Evolutionary conservation across 2,113 vertebrate species (phyloP), one percentile per base, ranked within the genome.

Genomic region (Prinia subflava): DNA sequence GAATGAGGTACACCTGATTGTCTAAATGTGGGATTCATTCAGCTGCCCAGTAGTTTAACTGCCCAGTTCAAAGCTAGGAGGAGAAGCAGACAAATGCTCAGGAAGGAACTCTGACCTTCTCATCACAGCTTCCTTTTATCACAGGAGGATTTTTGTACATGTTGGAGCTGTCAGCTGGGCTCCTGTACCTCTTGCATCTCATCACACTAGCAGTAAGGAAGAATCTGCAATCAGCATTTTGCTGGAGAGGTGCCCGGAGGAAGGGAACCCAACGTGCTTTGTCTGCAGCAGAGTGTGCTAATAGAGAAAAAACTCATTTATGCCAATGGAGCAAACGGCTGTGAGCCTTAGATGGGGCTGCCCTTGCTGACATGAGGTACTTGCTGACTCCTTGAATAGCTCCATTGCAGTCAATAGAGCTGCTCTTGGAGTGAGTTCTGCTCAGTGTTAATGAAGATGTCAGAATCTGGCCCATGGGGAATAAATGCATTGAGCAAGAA

Each of bases 391-490:
- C 80, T 88, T 93, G 52, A 96, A 96, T 87, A 82, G 65, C 33
- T 79, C 83, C 42, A 76, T 94, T 94, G 73, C 95, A 82, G 65
- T 62, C 69, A 74, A 10, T 3, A 5, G 30, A 56, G 64, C 73
- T 87, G 83, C 75, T 69, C 62, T 62, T 78, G 80, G 53, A 75
- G 73, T 1, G 10, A 88, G 73, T 69, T 86, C 92, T 93, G 83
- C 94, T 89, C 83, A 93, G 62, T 53, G 73, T 93, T 92, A 94
- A 92, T 92, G 86, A 90, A 95, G 88, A 94, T 92, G 92, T 95
- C 85, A 10, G 93, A 78, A 55, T 92, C 68, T 89, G 56, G 60
- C 73, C 88, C 83, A 25, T 0, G 0, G 83, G 83, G 86, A 92
- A 90, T 92, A 75, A 87, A 73, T 55, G 62, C 2, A 6, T 87